phyloP scores from a whole-genome alignment of 2,113 vertebrate genomes.

The Crotophaga sulcirostris region DNA sequence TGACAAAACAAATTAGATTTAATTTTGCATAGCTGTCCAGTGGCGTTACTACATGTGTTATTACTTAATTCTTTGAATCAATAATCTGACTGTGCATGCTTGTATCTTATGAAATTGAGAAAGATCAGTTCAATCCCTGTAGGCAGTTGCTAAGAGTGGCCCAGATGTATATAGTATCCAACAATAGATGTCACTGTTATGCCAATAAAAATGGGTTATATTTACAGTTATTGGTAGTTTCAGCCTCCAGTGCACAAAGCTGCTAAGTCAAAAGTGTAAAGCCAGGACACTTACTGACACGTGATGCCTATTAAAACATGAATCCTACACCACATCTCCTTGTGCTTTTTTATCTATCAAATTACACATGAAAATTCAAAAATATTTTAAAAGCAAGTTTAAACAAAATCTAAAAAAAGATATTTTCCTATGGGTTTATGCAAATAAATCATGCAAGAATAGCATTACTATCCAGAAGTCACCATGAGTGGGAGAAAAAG shows the following conservation, averaged over 20 bases:
- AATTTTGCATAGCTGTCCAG: conserved; percentile 30
- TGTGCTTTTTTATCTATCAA: neutral
- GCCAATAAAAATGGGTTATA: conserved; percentile 61
- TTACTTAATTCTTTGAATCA: conserved; percentile 15
- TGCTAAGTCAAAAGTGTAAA: conserved; percentile 29
- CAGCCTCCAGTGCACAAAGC: conserved; percentile 6
- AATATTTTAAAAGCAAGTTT: neutral
- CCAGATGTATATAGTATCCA: conserved; percentile 39
- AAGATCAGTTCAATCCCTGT: neutral
- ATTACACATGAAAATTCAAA: neutral
- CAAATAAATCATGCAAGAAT: neutral
- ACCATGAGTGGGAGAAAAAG: neutral
- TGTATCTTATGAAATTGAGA: neutral
- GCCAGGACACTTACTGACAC: neutral
- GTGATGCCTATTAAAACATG: neutral
- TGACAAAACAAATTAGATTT: conserved; percentile 44
- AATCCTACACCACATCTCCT: neutral
- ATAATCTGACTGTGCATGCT: conserved; percentile 4
- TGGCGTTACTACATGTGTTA: neutral
- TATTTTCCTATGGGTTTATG: neutral
- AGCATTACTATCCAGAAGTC: neutral
- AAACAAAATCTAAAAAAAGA: neutral
- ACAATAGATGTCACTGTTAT: conserved; percentile 79
- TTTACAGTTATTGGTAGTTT: conserved; percentile 55
- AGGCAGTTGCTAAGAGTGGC: conserved; percentile 11